Evolutionary conservation across 2,797 vertebrate genomes (phyloP), one percentile per base, ranked within the genome.

Genomic region (Anguilla megastoma): DNA sequence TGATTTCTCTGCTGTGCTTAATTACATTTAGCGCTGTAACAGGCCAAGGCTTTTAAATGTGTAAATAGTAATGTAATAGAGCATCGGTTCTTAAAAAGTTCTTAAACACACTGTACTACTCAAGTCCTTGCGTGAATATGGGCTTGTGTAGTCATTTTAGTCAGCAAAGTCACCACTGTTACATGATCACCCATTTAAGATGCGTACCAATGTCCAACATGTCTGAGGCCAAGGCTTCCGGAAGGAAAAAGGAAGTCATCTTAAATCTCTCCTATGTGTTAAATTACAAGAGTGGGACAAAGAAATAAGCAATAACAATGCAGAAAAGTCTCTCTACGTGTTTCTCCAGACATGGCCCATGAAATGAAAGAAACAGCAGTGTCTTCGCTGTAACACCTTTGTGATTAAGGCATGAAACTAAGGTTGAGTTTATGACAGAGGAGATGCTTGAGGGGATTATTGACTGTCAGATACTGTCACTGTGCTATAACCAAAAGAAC

Each of bases 391-490:
- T 76, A 3, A 86, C 71, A 80, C 86, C 52, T 86, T 74, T 88
- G 87, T 76, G 84, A 88, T 89, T 84, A 60, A 86, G 58, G 84
- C 69, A 71, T 83, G 88, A 58, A 85, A 82, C 87, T 79, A 80
- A 86, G 76, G 87, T 69, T 83, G 84, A 56, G 48, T 63, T 83
- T 85, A 52, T 86, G 80, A 88, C 30, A 76, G 74, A 76, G 14
- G 36, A 41, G 74, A n/a, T n/a, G n/a, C n/a, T n/a, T n/a, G n/a
- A n/a, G n/a, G n/a, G n/a, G n/a, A 45, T 52, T 79, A 88, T 87
- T 86, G 86, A 88, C 88, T 89, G 89, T 88, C 87, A 88, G 87
- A 69, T 58, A 54, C 85, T 89, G 87, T 89, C 87, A 84, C 69
- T 87, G 87, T 33, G 30, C 12, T 33, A 10, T n/a, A 74, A 33